Evolutionary conservation across 2,888 invertebrate genomes (phyloP), one percentile per base, ranked within the genome.

Genomic region (Phyto melanocephala): DNA sequence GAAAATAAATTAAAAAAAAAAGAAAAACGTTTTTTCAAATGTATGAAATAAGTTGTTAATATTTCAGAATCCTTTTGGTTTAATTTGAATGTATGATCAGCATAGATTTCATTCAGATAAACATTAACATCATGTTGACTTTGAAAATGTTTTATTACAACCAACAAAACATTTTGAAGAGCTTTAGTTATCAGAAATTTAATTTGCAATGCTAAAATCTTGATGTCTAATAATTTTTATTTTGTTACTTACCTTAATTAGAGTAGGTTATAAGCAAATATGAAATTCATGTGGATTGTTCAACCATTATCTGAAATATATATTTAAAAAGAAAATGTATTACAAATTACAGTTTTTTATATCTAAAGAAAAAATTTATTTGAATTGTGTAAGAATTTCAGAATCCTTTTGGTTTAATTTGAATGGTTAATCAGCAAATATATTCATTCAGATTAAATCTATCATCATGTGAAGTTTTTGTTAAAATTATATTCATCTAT

Each of bases 11-110:
- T 28, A 28, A 28, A 5, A 5, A 28, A 28, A 28, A 28, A 28
- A 28, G 4, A 28, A 28, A 28, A 28, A 28, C 6, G 28, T 5
- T 28, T 28, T 28, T 28, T 28, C 6, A 28, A 28, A 5, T 28
- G 6, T 28, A 28, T 3, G 28, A n/a, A n/a, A n/a, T n/a, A n/a
- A n/a, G n/a, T n/a, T 28, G 6, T 28, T 28, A 28, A 28, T 5
- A 5, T 28, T 60, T 81, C 81, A 81, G 81, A 52, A 81, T 81
- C 81, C 77, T 81, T 82, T 82, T 82, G 82, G 82, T 82, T 82
- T 79, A 76, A 76, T 71, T 82, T 77, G 54, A 65, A 68, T 68
- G 45, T 63, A 67, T 60, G 40, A 79, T 83, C 82, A 83, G 65
- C 82, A 82, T 60, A 42, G 71, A 76, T 79, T 52, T 74, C 2